Evolutionary conservation across 2,888 invertebrate genomes (phyloP), one percentile per base, ranked within the genome.

Genomic region (Anarsia innoxiella): DNA sequence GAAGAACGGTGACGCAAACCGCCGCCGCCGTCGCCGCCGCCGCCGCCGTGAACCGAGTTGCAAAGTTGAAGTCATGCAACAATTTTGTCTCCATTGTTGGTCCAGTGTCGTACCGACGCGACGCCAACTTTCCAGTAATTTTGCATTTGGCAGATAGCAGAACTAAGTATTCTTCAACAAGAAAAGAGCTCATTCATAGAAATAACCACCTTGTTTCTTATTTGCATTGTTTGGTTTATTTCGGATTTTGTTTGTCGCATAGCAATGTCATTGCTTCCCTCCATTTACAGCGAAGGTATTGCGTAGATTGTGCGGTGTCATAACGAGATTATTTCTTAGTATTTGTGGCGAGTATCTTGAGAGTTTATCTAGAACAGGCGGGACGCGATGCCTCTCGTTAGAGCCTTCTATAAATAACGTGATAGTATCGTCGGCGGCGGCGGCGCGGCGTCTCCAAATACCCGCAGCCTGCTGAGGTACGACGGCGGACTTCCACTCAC

Each of bases 361-460:
- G 34, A 37, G 46, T 53, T 51, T 53, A 66, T 64, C 64, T 58
- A 46, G 45, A 40, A 49, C 43, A 44, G 46, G 44, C 40, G 53
- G 49, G 53, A 58, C 53, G 56, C 38, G 53, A 49, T 53, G 64
- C 52, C 61, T 68, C 73, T 77, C 60, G 72, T 77, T 76, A 75
- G 65, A 53, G 59, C 63, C 62, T 62, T 56, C 65, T 68, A 75
- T 76, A 76, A 74, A 76, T 70, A 74, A 72, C 46, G 48, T 45
- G 75, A 78, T 77, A 69, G 51, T 51, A 74, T 78, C 76, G 45
- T 19, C 4, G 25, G 8, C 25, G n/a, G 5, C n/a, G 8, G 48
- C 56, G 54, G 54, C 55, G n/a, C n/a, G n/a, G n/a, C n/a, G n/a
- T n/a, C n/a, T n/a, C n/a, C n/a, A n/a, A n/a, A 48, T 46, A 13